phyloP scores from a whole-genome alignment of 2,888 invertebrate species.

The Helobdella robusta region DNA sequence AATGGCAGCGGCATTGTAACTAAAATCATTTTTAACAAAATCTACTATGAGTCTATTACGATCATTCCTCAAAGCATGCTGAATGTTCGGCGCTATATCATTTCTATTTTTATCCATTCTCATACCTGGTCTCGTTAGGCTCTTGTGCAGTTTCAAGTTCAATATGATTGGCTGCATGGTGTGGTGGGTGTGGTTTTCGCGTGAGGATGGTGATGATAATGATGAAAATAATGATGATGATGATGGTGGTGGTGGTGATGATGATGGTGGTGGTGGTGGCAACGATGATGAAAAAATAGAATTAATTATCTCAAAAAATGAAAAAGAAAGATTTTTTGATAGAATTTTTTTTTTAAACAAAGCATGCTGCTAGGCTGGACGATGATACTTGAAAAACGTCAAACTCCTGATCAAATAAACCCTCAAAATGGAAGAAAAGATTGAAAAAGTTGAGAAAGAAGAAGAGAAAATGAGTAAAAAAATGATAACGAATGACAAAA shows the following conservation, averaged over 20 bases:
- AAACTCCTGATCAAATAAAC: no score
- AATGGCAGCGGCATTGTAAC: not conserved
- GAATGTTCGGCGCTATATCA: not conserved
- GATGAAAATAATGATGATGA: not conserved
- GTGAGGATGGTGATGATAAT: not conserved
- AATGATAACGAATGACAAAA: not conserved
- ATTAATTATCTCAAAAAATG: no score
- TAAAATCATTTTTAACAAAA: not conserved
- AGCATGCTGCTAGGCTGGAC: no score
- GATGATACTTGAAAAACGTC: no score
- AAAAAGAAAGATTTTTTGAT: no score
- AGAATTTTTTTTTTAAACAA: no score
- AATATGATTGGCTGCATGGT: slow-evolving; percentile 44
- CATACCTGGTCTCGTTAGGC: slow-evolving; percentile 36
- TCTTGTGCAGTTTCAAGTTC: slow-evolving; percentile 41
- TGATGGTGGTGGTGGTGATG: not conserved
- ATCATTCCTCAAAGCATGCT: slow-evolving; percentile 6
- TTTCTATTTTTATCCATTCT: not conserved
- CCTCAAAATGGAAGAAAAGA: not conserved
- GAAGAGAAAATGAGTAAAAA: not conserved
- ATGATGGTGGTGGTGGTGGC: no score
- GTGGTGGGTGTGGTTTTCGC: not conserved
- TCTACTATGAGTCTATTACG: not conserved
- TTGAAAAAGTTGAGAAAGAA: not conserved
- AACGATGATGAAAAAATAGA: not conserved